Evolutionary conservation across 2,888 invertebrate genomes (phyloP), one percentile per base, ranked within the genome.

Genomic region (Auanema freiburgensis): DNA sequence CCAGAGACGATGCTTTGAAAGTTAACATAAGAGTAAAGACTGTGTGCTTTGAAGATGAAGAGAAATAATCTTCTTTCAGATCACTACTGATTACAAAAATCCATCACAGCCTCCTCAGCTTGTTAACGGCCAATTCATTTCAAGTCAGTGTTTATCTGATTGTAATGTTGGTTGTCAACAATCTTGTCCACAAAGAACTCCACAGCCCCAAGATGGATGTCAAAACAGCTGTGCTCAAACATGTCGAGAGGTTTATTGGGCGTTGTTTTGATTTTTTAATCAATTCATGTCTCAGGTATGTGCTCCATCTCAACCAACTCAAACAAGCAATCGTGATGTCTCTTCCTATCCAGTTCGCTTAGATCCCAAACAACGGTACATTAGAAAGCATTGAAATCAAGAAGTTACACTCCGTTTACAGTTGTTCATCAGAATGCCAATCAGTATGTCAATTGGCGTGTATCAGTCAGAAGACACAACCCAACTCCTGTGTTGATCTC

Each of bases 341-440:
- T 68, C 68, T 18, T 61, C 66, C 0, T 72, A 66, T 42, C 72
- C 72, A 18, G 72, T 72, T 1, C 61, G 66, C 16, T 44, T 72
- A 41, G 72, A 72, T 46, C 72, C 72, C 0, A 69, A 70, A 46
- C 72, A 72, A 50, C 53, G 66, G 63, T 69, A 10, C 33, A 33
- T 16, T 24, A 11, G n/a, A 21, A n/a, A 16, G n/a, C 41, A 12
- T 16, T 55, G 10, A n/a, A 24, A 4, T 16, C 10, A 16, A 14
- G 16, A 55, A 11, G 33, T 6, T 16, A 55, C 14, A 44, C 3
- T 54, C 12, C 40, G 12, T 4, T 10, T 5, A 21, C 14, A 66
- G 72, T 59, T 73, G 73, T 42, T 71, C 71, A 8, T 71, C 70
- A 10, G 73, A 71, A 57, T 71, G 73, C 49, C 70, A 73, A 60